Base-by-base conservation (phyloP, 2,888 invertebrate genomes). In the Plutella xylostella region DNA sequence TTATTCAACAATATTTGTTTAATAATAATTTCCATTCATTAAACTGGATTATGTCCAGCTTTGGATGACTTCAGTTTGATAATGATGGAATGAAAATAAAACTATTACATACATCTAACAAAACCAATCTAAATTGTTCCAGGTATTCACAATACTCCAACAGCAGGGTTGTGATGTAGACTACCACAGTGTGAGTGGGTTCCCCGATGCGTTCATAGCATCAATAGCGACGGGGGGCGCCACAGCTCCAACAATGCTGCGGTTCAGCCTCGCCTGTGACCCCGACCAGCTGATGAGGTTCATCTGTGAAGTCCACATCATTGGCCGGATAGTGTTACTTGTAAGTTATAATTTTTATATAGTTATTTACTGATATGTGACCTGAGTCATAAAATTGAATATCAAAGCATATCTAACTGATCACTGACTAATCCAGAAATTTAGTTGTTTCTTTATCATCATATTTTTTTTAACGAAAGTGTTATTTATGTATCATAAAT, bases 111-210 rank as follows among this genome's bases (percentile, higher is more conserved):
- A 9, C 15, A 21, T 37, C 37, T 18, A 22, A 30, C 9, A 33
- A 45, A 34, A 19, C 35, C 17, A n/a, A 38, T 14, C 21, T 14
- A 4, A 14, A 9, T 14, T 22, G 20, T 22, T 69, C 42, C 59
- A 85, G 85, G 72, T 79, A 17, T 74, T 84, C 42, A 52, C 70
- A 48, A 72, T 83, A 55, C 63, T 85, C 3, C 54, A 68, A 28
- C 65, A 74, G 34, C 68, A 77, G 53, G 76, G 70, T 11, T 79
- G 80, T 48, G 66, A 85, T 61, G 68, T 84, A 25, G 85, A 85
- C 54, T 78, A 79, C 54, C 68, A 65, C 46, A 78, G 70, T 48
- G 50, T 58, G 6, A 51, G 54, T 4, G 55, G 57, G 33, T 57
- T 83, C 20, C 79, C 85, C 1, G 84, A 84, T 66, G 76, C 72